Evolutionary conservation across 2,888 invertebrate species (phyloP).

Genomic region (Saturnia japonica): DNA sequence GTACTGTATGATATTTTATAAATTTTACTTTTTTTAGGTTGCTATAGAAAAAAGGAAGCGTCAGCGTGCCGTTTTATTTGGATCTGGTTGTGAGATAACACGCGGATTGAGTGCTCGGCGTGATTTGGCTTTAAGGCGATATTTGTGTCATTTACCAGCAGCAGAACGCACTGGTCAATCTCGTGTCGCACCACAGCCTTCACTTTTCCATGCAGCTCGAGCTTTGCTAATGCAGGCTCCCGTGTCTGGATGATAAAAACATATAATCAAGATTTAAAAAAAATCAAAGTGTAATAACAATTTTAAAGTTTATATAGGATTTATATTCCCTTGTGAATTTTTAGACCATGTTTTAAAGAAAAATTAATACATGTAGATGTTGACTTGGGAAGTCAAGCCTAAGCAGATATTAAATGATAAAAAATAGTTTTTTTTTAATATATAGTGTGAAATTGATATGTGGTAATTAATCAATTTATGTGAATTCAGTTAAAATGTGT

Average conservation of each 20-base stretch:
- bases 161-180: conserved; percentile 82
- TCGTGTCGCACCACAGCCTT: conserved; percentile 68
- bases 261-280: background rate
- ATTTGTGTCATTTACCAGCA: conserved; percentile 86
- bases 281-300: conserved; percentile 6
- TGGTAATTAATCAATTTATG: background rate
- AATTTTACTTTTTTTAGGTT: conserved; percentile 67
- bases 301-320: background rate
- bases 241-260: conserved; percentile 62
- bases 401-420: background rate
- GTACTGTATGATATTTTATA: conserved; percentile 19
- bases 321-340: background rate
- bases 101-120: conserved; percentile 90
- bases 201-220: conserved; percentile 80
- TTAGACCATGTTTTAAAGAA: background rate
- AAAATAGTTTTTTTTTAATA: background rate
- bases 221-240: conserved; percentile 75
- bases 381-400: background rate
- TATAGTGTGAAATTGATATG: background rate
- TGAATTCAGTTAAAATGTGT: background rate
- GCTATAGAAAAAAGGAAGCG: conserved; percentile 82
- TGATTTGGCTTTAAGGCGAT: conserved; percentile 88
- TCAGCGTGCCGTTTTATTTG: conserved; percentile 85
- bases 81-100: conserved; percentile 88
- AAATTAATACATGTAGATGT: background rate